Base-by-base conservation (phyloP, 2,888 invertebrate genomes). In the Nephrotoma flavescens region DNA sequence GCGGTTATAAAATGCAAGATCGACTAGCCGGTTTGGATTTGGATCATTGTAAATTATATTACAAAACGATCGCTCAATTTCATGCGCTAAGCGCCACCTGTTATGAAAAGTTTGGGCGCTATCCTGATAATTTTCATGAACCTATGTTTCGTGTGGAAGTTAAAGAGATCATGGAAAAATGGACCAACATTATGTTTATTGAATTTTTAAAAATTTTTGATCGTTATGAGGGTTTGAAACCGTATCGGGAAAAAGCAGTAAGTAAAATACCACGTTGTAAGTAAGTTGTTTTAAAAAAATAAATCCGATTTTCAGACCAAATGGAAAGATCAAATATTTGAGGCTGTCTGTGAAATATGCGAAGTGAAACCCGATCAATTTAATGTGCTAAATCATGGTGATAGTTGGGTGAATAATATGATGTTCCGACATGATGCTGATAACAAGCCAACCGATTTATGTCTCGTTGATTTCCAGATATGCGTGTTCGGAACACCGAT, bases 1-100 rank as follows among this genome's bases (percentile, higher is more conserved):
- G 41, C 12, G 90, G 90, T 0, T 91, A 88, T 87, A 88, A 88
- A 41, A 91, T 91, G 91, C 89, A 88, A 42, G 89, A 90, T 88
- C 91, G 91, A 6, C 52, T 90, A 52, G 88, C 89, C 0, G 90
- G 90, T 0, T 88, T 91, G 11, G 90, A 90, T 52, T 57, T 57
- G 52, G 52, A 57, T 15, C 52, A 57, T 7, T 57, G 52, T 57
- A 57, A 57, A 57, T 11, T 88, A 5, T 57, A 15, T 57, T 57
- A 57, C 15, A 57, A 57, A 57, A 57, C 52, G n/a, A 57, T 57
- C 15, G 52, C 52, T 4, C 52, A 57, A 57, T 57, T 57, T 57
- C 52, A 57, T 57, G 52, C 52, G 15, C 6, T 15, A 4, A 57
- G 52, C 15, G 52, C 52, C 0, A 3, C 52, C 5, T 15, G 7